Base-by-base conservation (phyloP, 2,797 vertebrate species). In the Danio tinwini region DNA sequence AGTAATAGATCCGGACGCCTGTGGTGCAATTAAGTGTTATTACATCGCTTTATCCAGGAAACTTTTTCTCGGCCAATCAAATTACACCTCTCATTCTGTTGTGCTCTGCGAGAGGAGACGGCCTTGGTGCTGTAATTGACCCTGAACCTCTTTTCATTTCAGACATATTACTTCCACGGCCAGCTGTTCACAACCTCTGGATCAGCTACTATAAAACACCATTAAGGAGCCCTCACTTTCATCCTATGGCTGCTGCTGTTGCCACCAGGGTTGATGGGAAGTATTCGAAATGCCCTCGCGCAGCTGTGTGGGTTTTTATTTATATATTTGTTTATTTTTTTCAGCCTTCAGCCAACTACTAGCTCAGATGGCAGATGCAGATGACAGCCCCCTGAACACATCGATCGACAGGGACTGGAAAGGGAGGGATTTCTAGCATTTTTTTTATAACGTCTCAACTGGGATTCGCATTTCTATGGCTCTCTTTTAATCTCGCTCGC, bases 11-110 rank as follows among this genome's bases (percentile, higher is more conserved):
- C 88, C 88, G 84, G 84, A 91, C 55, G 87, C 91, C 90, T 91
- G 91, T 90, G 91, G 90, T 83, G 70, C 90, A 93, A 94, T 94
- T 93, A 93, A 86, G 85, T 88, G 85, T 91, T 87, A 91, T 93
- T 93, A 92, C 87, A 89, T 91, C 88, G 90, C 88, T 85, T 90
- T 89, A 90, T 91, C 89, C 87, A 79, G 85, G 87, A 90, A 91
- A 89, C 90, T 86, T 88, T 88, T 89, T 86, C 64, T 19, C 77
- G 11, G 63, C 68, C 56, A 63, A 86, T 88, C 86, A 88, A 93
- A 92, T 87, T 89, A 89, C 85, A 79, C 82, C 81, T 85, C 44
- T 68, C 69, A 82, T 82, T 85, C 76, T 80, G 37, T 85, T 90
- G 82, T 76, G 86, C 81, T 84, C 19, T 64, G 47, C 16, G 65